These are phyloP conservation scores for Eidolon dupreanum DNA, from an alignment of 2,797 vertebrate species.

Conservation along the genomic window DNA sequence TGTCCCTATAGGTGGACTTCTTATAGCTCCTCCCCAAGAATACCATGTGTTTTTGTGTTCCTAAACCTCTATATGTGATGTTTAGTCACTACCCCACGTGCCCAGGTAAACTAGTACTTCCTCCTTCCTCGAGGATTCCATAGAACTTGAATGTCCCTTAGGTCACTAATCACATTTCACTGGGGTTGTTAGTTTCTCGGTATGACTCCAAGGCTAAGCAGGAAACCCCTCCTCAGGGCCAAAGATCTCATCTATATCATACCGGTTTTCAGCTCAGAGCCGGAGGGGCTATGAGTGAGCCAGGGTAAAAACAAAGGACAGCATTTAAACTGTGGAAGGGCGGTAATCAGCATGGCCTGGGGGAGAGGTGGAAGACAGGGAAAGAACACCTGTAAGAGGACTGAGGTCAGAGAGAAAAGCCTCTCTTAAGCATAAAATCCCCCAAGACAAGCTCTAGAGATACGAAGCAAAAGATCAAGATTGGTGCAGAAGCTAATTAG, in stretches of 20 bases:
- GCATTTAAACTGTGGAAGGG: background rate
- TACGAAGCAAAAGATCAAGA: background rate
- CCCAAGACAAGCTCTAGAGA: background rate
- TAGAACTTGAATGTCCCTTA: background rate
- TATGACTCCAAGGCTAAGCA: background rate
- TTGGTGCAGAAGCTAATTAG: background rate
- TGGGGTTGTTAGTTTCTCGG: background rate
- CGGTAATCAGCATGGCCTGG: background rate
- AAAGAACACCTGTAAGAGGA: background rate
- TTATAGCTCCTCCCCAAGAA: background rate
- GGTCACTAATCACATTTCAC: background rate
- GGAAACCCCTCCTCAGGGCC: background rate
- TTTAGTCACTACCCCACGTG: background rate
- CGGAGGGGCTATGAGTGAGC: background rate
- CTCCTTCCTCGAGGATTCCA: background rate
- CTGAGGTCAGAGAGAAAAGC: background rate
- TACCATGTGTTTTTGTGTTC: background rate
- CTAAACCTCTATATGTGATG: background rate
- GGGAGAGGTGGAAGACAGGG: background rate
- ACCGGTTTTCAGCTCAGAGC: background rate
- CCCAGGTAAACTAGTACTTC: background rate
- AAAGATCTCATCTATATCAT: background rate
- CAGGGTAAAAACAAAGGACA: background rate
- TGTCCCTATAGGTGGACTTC: background rate
- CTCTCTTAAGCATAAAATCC: background rate